Percentiles rank a stretch among this genome's conserved stretches.
Evolutionary conservation across 2,888 invertebrate genomes (phyloP).

Genomic region (Eupithecia centaureata): DNA sequence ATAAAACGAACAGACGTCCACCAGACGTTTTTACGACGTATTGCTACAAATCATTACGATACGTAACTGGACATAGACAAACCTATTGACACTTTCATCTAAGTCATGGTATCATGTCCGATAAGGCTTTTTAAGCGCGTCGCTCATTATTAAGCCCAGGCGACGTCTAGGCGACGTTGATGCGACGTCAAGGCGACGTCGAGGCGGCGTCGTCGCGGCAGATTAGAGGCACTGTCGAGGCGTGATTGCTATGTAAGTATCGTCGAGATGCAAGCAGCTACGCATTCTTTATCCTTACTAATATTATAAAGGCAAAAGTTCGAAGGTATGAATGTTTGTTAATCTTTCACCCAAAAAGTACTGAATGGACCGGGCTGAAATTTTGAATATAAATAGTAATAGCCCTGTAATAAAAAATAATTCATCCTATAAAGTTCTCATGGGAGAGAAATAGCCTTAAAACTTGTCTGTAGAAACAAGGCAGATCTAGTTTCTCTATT

Average conservation of each 20-base stretch:
- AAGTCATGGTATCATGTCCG: conserved; percentile 26
- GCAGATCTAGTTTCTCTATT: too few species aligned
- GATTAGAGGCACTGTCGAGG: neutral
- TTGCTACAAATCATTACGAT: conserved; percentile 71
- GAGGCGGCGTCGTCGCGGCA: neutral
- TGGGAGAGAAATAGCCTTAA: too few species aligned
- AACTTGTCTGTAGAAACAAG: too few species aligned
- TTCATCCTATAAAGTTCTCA: too few species aligned
- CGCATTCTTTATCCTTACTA: too few species aligned
- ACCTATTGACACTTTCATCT: conserved; percentile 46
- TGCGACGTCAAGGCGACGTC: neutral
- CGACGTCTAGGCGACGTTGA: neutral
- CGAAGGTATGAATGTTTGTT: too few species aligned
- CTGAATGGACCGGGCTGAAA: too few species aligned
- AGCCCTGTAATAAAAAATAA: too few species aligned
- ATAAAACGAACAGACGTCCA: conserved; percentile 67
- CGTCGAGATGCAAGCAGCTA: too few species aligned
- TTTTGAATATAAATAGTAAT: too few species aligned
- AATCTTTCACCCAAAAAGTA: too few species aligned
- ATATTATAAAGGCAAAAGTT: too few species aligned
- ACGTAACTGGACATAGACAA: conserved; percentile 62
- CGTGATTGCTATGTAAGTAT: neutral
- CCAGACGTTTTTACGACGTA: conserved; percentile 73
- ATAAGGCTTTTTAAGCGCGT: neutral
- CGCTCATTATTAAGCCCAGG: neutral